Percentiles rank a stretch among this genome's conserved stretches.
Evolutionary conservation across 2,888 invertebrate species (phyloP).

Genomic region (Lapara coniferarum): DNA sequence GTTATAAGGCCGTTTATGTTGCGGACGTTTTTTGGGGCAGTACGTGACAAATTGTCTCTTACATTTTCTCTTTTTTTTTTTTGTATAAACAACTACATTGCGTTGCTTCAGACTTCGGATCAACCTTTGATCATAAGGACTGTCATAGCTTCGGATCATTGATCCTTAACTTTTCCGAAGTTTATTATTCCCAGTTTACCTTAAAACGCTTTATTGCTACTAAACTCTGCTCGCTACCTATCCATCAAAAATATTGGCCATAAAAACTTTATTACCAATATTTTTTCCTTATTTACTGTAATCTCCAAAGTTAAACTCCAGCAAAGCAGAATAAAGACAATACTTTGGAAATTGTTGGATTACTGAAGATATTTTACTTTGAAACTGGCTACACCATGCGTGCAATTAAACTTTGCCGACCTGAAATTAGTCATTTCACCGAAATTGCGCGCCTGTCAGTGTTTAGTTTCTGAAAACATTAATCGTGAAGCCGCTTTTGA

Average conservation of each 20-base stretch:
- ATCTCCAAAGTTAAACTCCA: conserved; percentile 15
- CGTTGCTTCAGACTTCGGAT: neutral
- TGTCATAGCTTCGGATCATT: neutral
- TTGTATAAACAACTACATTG: neutral
- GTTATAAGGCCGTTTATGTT: neutral
- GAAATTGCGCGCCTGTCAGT: too few relatives aligned
- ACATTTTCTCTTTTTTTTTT: neutral
- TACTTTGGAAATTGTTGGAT: neutral
- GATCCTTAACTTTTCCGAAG: neutral
- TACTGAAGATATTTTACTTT: neutral
- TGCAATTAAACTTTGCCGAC: too few relatives aligned
- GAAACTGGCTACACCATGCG: neutral
- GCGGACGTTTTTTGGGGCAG: neutral
- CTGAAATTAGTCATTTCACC: too few relatives aligned
- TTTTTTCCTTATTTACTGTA: conserved; percentile 26
- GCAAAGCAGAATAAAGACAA: neutral
- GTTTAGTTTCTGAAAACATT: too few relatives aligned
- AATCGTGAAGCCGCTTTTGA: too few relatives aligned
- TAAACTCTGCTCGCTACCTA: conserved; percentile 19
- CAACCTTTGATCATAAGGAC: neutral
- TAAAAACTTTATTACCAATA: conserved; percentile 29
- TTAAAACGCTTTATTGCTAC: conserved; percentile 20
- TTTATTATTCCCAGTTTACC: conserved; percentile 2
- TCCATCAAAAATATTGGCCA: conserved; percentile 29
- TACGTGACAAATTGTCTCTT: neutral